Evolutionary conservation across 2,888 invertebrate species (phyloP), one percentile per base, ranked within the genome.

Genomic region (Orchesellides sinensis): DNA sequence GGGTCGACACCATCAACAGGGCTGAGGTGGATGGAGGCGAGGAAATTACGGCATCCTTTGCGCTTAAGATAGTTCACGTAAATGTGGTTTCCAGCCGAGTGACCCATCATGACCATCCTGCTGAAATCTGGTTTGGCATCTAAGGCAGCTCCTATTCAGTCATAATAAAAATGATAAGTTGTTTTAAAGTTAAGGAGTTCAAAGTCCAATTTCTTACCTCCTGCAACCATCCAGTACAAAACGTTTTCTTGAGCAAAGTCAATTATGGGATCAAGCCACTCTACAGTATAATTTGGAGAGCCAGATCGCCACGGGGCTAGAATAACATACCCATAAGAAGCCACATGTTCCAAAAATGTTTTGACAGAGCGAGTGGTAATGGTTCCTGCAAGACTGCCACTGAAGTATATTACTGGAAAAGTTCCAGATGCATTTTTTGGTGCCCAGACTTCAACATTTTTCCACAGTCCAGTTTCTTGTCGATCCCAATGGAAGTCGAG

Each of bases 1-100:
- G 87, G 87, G 70, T 87, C 86, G 0, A 85, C 79, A 0, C 88
- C 88, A 56, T 89, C 89, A 10, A 89, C 89, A 0, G 89, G 88
- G 61, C 87, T 87, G 14, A 88, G 68, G 2, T 88, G 74, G 25
- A 86, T 77, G 25, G 74, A 52, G 23, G 86, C 88, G 27, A 83
- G 65, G 72, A 88, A 86, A 29, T 86, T 83, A 6, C 85, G 70
- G 52, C 89, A 89, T 8, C 65, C 74, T 0, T 69, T 70, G n/a
- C 70, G 61, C 29, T 83, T 83, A 29, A 85, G 68, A 61, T 83
- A 85, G 45, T 85, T 85, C 17, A 85, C 85, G 49, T 75, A 72
- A 27, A 83, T 77, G 54, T 85, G 85, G 32, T 85, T 85, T 49
- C 85, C 85, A 1, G 85, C 77, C 0, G 85, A 85, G 47, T 85